phyloP scores from a whole-genome alignment of 2,888 invertebrate species.

The Melanostoma scalare region DNA sequence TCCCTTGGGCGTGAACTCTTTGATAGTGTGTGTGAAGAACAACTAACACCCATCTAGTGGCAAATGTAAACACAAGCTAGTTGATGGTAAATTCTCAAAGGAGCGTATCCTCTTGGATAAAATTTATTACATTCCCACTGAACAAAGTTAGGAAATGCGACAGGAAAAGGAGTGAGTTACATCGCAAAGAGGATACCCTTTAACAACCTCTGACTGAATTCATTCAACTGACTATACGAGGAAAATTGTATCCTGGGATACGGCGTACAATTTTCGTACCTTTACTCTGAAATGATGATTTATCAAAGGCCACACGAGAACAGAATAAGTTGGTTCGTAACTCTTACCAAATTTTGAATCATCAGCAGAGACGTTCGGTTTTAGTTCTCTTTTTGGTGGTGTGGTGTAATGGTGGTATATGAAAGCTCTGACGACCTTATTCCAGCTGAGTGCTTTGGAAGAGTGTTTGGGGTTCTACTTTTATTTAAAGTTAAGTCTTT shows the following conservation, averaged over 20 bases:
- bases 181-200: slow-evolving; percentile 8
- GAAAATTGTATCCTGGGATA: slow-evolving; percentile 40
- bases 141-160: slow-evolving; percentile 32
- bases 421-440: slow-evolving; percentile 3
- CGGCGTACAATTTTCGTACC: slow-evolving; percentile 36
- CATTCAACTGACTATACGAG: slow-evolving; percentile 19
- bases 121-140: slow-evolving; percentile 56
- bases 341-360: slow-evolving; percentile 42
- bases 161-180: slow-evolving; percentile 16
- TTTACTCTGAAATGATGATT: slow-evolving; percentile 61
- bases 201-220: not conserved
- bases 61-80: slow-evolving; percentile 55
- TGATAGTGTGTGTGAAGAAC: slow-evolving; percentile 20
- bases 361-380: slow-evolving; percentile 4
- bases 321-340: slow-evolving; percentile 56
- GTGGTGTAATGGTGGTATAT: not conserved
- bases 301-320: slow-evolving; percentile 65
- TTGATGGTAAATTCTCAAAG: slow-evolving; percentile 41
- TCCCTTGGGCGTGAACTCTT: slow-evolving; percentile 46
- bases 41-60: slow-evolving; percentile 63
- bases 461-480: slow-evolving; percentile 32
- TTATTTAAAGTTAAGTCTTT: slow-evolving; percentile 46
- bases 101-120: slow-evolving; percentile 40
- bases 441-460: slow-evolving; percentile 26
- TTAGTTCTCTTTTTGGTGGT: not conserved